Evolutionary conservation across 2,888 invertebrate species (phyloP), one percentile per base, ranked within the genome.

Genomic region (Pherbina coryleti): DNA sequence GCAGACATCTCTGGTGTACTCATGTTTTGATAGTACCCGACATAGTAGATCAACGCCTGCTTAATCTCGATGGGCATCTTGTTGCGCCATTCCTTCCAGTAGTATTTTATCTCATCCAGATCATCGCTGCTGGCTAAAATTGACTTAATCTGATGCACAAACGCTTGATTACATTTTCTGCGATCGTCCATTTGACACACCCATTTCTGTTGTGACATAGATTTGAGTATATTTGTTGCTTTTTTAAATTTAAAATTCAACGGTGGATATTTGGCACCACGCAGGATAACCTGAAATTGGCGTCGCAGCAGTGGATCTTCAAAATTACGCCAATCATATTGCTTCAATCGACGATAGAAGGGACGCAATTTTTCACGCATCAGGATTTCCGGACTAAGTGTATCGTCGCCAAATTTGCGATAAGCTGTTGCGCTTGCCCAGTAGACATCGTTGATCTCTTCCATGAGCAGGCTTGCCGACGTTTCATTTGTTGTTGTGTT

Each of bases 61-160:
- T 81, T 82, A 7, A 84, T 82, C 4, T 80, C 81, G n/a, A 60
- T 67, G 0, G 84, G 82, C 80, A 83, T 80, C 19, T 79, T 81
- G 73, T 84, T 83, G 31, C 85, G 83, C 85, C 85, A 85, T 49
- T 84, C 84, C 22, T 78, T 70, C 85, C 85, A 85, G 73, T 85
- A 84, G 77, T 81, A 82, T 72, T 81, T 78, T 14, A 85, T 78
- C 55, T 84, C 84, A 14, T 83, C 82, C 44, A 83, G 75, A 81
- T 85, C 82, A 55, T 84, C 80, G 60, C 85, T 85, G 8, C 82
- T 82, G 4, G 83, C 82, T 11, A 85, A 80, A 2, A 85, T 75
- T 11, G 82, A 77, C 62, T 84, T 84, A 22, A 86, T 82, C n/a
- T 86, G 84, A 11, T 84, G 85, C 14, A 85, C 66, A 69, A 83